Conservation (phyloP, 2,797 vertebrate species). For the Lacerta viridis region DNA sequence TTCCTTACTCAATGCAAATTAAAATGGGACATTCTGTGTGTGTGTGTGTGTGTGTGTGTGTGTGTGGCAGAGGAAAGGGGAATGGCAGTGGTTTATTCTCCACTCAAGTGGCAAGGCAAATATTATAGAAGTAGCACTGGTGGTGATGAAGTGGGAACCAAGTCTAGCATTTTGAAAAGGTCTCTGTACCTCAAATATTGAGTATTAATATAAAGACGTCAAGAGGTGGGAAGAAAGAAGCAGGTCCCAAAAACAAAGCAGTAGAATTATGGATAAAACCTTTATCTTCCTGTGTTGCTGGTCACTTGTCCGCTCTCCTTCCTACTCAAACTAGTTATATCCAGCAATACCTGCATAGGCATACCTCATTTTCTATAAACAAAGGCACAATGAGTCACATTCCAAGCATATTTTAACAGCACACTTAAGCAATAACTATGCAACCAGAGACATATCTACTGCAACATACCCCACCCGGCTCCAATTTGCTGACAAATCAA, state of each 20-base stretch:
- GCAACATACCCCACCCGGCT: slow-evolving; percentile 53
- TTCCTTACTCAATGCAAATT: neutral
- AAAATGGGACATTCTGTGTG: neutral
- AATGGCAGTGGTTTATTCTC: neutral
- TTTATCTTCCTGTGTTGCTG: slow-evolving; percentile 10
- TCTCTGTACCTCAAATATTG: neutral
- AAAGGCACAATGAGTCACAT: slow-evolving; percentile 30
- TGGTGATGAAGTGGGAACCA: neutral
- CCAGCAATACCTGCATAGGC: slow-evolving; percentile 31
- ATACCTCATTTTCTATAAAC: slow-evolving; percentile 41
- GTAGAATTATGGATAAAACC: neutral
- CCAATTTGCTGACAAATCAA: slow-evolving; percentile 70
- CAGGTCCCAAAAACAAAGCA: neutral
- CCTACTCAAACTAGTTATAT: slow-evolving; percentile 18
- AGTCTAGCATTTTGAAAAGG: neutral
- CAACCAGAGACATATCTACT: slow-evolving; percentile 63
- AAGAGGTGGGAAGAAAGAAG: neutral
- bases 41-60: neutral
- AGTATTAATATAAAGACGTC: neutral
- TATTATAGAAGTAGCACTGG: neutral
- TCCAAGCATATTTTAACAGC: slow-evolving; percentile 64
- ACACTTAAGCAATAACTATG: slow-evolving; percentile 70
- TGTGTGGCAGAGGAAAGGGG: neutral
- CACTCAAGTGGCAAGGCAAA: neutral
- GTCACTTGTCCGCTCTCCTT: neutral